Evolutionary conservation across 2,888 invertebrate species (phyloP).

Genomic region (Digitonthophagus gazella): DNA sequence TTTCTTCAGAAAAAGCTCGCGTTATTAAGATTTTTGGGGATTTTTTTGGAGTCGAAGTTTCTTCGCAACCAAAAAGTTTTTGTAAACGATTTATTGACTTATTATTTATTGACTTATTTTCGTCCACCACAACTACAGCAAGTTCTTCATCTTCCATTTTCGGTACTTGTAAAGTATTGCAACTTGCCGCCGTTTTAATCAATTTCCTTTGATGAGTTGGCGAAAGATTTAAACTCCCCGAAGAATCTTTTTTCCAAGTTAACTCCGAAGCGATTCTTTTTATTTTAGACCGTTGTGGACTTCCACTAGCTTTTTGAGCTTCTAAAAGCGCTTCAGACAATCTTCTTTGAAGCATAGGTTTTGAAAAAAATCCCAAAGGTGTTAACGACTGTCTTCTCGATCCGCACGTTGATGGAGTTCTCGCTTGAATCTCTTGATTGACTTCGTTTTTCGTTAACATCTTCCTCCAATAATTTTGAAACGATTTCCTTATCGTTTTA

Average conservation of each 20-base stretch:
- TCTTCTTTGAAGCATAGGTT: constrained; percentile 56
- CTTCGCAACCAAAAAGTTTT: constrained; percentile 58
- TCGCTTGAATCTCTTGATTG: constrained; percentile 76
- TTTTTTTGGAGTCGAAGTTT: constrained; percentile 41
- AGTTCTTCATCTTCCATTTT: constrained; percentile 50
- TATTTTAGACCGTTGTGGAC: constrained; percentile 46
- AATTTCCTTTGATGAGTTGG: constrained; percentile 51
- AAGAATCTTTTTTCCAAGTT: constrained; percentile 55
- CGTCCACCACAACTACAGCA: constrained; percentile 40
- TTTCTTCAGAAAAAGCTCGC: constrained; percentile 71
- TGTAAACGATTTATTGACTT: constrained; percentile 62
- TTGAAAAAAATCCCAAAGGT: constrained; percentile 54
- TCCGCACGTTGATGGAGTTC: constrained; percentile 76
- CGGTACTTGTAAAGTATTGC: constrained; percentile 66
- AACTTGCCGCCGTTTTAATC: constrained; percentile 62
- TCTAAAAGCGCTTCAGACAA: constrained; percentile 59
- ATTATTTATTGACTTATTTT: constrained; percentile 51
- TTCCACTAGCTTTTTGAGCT: constrained; percentile 45
- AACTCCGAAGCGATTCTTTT: constrained; percentile 55
- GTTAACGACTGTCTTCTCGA: constrained; percentile 71
- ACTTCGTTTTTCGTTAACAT: constrained; percentile 76
- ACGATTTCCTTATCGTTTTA: constrained; percentile 67
- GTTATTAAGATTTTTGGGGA: constrained; percentile 73
- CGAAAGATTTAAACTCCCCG: constrained; percentile 43
- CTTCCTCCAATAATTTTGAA: constrained; percentile 76